These are phyloP conservation scores for Hecatera dysodea DNA, from an alignment of 2,888 invertebrate genomes.

Conservation along the genomic window DNA sequence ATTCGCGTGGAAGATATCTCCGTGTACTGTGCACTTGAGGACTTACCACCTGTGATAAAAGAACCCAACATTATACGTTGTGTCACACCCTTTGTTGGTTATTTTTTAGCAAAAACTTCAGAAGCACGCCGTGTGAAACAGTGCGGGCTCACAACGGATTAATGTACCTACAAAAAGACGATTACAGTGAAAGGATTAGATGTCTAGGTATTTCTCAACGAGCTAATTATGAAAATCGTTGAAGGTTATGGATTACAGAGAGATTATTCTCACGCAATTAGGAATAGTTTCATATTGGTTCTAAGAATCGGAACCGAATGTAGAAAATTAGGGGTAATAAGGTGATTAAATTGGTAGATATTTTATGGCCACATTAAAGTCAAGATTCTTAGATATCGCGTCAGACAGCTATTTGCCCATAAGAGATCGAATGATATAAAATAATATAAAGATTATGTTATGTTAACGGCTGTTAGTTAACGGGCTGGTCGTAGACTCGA, in stretches of 20 bases:
- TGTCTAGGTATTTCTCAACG: conserved; percentile 44
- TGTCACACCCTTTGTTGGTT: conserved; percentile 76
- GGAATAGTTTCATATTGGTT: conserved; percentile 41
- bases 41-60: conserved; percentile 87
- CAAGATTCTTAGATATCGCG: conserved; percentile 32
- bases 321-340: conserved; percentile 48
- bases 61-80: conserved; percentile 72
- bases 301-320: conserved; percentile 45
- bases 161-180: conserved; percentile 71
- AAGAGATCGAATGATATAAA: conserved; percentile 13
- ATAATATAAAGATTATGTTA: conserved; percentile 9
- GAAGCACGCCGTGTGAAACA: conserved; percentile 72
- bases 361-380: conserved; percentile 47
- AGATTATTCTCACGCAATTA: conserved; percentile 55
- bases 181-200: conserved; percentile 78
- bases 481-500: not conserved
- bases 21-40: conserved; percentile 87
- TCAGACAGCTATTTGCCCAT: conserved; percentile 14
- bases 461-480: conserved; percentile 4
- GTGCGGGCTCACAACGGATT: conserved; percentile 76
- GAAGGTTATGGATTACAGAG: conserved; percentile 4
- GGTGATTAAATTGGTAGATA: conserved; percentile 41
- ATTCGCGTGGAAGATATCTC: conserved; percentile 81
- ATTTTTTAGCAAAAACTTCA: conserved; percentile 74
- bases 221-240: conserved; percentile 34